Evolutionary conservation across 2,888 invertebrate genomes (phyloP).

Genomic region (Ligdia adustata): DNA sequence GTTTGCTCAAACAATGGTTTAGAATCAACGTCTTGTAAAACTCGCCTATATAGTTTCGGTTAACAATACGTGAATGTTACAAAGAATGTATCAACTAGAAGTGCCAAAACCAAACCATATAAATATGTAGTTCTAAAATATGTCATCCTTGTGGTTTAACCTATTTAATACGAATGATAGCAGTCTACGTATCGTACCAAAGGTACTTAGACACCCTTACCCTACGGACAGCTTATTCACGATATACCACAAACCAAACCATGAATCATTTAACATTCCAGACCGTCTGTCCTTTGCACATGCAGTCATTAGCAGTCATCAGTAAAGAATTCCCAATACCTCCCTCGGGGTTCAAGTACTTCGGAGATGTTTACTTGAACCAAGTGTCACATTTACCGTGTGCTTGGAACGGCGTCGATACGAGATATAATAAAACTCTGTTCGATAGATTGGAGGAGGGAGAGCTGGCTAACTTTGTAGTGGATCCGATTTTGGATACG

Average conservation of each 20-base stretch:
- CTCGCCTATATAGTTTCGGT: too few relatives aligned
- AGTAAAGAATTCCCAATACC: conserved; percentile 67
- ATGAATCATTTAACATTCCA: conserved; percentile 46
- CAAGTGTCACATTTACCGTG: conserved; percentile 80
- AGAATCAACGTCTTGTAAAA: too few relatives aligned
- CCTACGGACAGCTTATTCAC: too few relatives aligned
- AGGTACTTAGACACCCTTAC: too few relatives aligned
- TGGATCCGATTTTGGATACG: conserved; percentile 80
- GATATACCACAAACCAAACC: background rate
- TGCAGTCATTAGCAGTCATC: conserved; percentile 80
- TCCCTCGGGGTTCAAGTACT: conserved; percentile 63
- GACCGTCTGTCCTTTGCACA: conserved; percentile 81
- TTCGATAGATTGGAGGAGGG: conserved; percentile 63
- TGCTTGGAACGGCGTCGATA: conserved; percentile 73
- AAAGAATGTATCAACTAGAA: too few relatives aligned
- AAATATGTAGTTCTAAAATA: too few relatives aligned
- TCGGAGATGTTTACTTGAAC: conserved; percentile 74
- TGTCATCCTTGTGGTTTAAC: too few relatives aligned
- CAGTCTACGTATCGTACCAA: too few relatives aligned
- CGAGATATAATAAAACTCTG: conserved; percentile 81
- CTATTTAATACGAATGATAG: too few relatives aligned
- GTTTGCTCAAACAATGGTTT: too few relatives aligned
- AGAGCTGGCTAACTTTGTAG: conserved; percentile 61
- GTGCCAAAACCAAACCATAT: too few relatives aligned
- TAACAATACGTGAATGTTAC: too few relatives aligned